Conservation (phyloP, 2,797 vertebrate genomes). For the Ficedula albicollis region DNA sequence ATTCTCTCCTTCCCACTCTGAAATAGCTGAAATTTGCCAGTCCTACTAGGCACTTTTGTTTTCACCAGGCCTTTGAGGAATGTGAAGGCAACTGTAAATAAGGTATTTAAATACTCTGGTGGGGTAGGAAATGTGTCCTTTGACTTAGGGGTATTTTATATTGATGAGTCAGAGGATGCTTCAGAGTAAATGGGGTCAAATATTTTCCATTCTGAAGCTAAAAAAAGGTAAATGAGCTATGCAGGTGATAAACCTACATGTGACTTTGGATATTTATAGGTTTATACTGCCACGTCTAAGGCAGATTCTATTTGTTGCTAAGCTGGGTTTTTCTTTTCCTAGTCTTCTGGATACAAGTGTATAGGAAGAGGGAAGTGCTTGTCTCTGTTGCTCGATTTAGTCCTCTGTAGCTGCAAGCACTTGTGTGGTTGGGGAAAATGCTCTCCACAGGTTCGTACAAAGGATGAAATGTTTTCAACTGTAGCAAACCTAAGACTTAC, state of each 20-base stretch:
- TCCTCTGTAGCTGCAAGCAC: not conserved
- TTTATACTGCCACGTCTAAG: not conserved
- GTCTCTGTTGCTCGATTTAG: not conserved
- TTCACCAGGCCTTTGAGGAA: not conserved
- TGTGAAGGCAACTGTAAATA: not conserved
- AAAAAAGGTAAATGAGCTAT: not conserved
- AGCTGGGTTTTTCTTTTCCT: not conserved
- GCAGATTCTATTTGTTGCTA: not conserved
- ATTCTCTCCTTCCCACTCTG: conserved; percentile 28
- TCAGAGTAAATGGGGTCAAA: not conserved
- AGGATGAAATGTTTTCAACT: not conserved
- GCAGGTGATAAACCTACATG: not conserved
- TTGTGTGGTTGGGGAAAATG: not conserved
- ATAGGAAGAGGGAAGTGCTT: not conserved
- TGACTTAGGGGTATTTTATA: not conserved
- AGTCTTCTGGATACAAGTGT: not conserved
- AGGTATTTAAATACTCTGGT: not conserved
- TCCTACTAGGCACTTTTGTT: not conserved
- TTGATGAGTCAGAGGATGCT: not conserved
- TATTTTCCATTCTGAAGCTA: conserved; percentile 22
- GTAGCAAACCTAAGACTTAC: not conserved
- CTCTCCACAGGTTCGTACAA: not conserved
- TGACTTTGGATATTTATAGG: not conserved
- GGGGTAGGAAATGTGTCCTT: not conserved
- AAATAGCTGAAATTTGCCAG: not conserved